Conservation (phyloP, 2,797 vertebrate species). For the Dipus sagitta region DNA sequence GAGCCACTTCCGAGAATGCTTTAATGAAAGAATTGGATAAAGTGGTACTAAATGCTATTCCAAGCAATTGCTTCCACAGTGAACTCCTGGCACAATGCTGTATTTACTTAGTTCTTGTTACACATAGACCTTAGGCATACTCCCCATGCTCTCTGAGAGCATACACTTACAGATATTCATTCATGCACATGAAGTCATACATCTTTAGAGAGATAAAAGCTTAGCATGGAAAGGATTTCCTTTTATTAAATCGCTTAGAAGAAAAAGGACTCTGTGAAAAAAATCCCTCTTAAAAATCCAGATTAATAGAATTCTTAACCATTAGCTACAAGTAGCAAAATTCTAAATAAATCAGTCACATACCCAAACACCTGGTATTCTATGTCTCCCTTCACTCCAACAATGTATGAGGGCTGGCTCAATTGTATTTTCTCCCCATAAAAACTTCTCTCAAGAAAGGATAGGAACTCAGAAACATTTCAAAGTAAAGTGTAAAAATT, state of each 20-base stretch:
- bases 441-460: constrained; percentile 26
- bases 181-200: constrained; percentile 18
- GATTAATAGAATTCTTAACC: constrained; percentile 32
- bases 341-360: constrained; percentile 16
- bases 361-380: background rate
- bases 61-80: constrained; percentile 62
- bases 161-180: constrained; percentile 3
- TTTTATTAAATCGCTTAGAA: background rate
- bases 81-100: constrained; percentile 56
- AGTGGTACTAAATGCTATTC: constrained; percentile 70
- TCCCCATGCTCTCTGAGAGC: constrained; percentile 10
- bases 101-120: constrained; percentile 61
- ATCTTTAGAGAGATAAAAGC: constrained; percentile 52
- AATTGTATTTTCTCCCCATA: constrained; percentile 23
- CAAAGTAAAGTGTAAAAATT: background rate
- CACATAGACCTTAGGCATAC: constrained; percentile 26
- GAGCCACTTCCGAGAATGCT: constrained; percentile 67
- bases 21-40: constrained; percentile 63
- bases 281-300: background rate
- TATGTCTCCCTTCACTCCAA: background rate
- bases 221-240: constrained; percentile 6
- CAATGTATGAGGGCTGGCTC: background rate
- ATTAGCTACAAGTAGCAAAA: background rate
- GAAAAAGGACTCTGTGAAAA: background rate
- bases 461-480: constrained; percentile 6